These are phyloP conservation scores for Camponotus pennsylvanicus DNA, from an alignment of 1,140 invertebrate genomes.

Conservation along the genomic window DNA sequence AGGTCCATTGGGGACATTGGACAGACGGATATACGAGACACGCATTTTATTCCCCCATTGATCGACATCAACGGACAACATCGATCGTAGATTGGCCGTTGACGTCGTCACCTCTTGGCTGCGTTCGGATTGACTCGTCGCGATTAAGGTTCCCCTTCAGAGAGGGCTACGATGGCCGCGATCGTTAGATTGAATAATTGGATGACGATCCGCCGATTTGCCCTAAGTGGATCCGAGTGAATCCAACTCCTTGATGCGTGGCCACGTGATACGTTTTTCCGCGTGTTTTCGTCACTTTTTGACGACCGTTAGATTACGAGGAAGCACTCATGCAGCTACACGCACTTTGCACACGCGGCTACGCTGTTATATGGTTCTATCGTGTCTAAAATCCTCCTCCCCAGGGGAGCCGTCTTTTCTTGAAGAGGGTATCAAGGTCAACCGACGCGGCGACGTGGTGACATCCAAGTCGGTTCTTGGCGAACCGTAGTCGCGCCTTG, in stretches of 20 bases:
- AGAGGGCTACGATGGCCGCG: slow-evolving; percentile 64
- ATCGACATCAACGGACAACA: slow-evolving; percentile 6
- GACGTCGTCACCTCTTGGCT: slow-evolving; percentile 67
- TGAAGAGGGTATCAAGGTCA: slow-evolving; percentile 62
- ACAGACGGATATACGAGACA: neutral
- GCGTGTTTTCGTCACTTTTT: slow-evolving; percentile 18
- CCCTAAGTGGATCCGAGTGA: slow-evolving; percentile 75
- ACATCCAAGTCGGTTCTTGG: neutral
- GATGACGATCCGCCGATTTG: slow-evolving; percentile 67
- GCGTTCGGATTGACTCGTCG: slow-evolving; percentile 61
- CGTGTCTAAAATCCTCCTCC: neutral
- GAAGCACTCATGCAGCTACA: neutral
- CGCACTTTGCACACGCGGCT: slow-evolving; percentile 67
- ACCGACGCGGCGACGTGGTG: neutral
- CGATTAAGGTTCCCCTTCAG: slow-evolving; percentile 72
- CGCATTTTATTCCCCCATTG: slow-evolving; percentile 68
- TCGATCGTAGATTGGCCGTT: slow-evolving; percentile 74
- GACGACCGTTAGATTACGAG: neutral
- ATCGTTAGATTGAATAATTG: slow-evolving; percentile 78
- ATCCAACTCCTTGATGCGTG: slow-evolving; percentile 20
- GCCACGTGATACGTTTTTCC: slow-evolving; percentile 57
- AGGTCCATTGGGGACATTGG: slow-evolving; percentile 38
- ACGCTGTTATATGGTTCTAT: slow-evolving; percentile 60
- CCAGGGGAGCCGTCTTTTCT: slow-evolving; percentile 17
- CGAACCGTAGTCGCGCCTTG: neutral